Base-by-base conservation (phyloP, 2,888 invertebrate genomes). In the Liposcelis brunnea region DNA sequence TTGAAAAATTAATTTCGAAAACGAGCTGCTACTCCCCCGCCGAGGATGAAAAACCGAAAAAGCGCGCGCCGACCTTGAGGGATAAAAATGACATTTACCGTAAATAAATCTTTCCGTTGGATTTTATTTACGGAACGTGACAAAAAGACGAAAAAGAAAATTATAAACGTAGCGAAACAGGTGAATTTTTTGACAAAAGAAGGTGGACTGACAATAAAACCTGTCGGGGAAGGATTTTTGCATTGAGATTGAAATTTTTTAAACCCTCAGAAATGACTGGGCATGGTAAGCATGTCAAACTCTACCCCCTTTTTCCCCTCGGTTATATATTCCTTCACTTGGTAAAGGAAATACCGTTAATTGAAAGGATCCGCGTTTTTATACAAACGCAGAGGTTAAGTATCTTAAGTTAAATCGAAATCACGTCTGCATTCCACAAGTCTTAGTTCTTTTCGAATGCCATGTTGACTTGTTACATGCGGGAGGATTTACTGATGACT, bases 321-420 rank as follows among this genome's bases (percentile, higher is more conserved):
- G 45, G 45, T 42, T 46, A 47, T 46, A 50, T 49, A 50, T 54
- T 52, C 47, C 50, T 48, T 49, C 50, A 53, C 50, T 52, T 52
- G 54, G 56, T 54, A 55, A 55, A 26, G 8, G 8, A 26, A 6
- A 26, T 26, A 52, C 54, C 51, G 49, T 44, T 51, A 52, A 51
- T 48, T 49, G 48, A 45, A 44, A 44, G 43, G 40, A 38, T 33
- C 31, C 26, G 21, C 16, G 12, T 47, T n/a, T 49, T 21, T 21
- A 16, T 26, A 26, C 14, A 26, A 26, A 26, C 26, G 26, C 5
- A 26, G 8, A 26, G 26, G 26, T 26, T 26, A 26, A 26, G 8
- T 26, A 26, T 26, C 26, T 26, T 26, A 26, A 26, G 26, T 26
- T 26, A 26, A 26, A 26, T 8, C 5, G 8, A 26, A 26, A 26